Base-by-base conservation (phyloP, 2,113 vertebrate genomes). In the Panthera tigris region DNA sequence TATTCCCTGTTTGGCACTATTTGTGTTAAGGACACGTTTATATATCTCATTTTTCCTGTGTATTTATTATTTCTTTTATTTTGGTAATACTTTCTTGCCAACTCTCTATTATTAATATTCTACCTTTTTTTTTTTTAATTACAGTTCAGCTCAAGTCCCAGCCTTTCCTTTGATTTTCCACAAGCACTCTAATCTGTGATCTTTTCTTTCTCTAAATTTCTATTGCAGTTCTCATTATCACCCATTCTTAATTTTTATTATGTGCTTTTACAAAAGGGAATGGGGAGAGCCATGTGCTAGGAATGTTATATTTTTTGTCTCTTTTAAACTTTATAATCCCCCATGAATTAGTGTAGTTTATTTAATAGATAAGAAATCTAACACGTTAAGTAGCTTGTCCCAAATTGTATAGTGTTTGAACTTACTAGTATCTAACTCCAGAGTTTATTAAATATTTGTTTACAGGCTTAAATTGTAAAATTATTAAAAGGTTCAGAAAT, bases 41-140 rank as follows among this genome's bases (percentile, higher is more conserved):
- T 93, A 48, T 8, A 79, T 48, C 12, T 55, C 41, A 16, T 85
- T 89, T 11, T 57, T 41, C 9, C 19, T 91, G 5, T 69, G 29
- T 81, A 5, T 79, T 89, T 96, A 79, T 82, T 92, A 74, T 92
- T 80, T 81, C 14, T 65, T 88, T 82, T 84, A 76, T 92, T 89
- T 94, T 89, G 23, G 29, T 69, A 85, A 52, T 48, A 25, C 57
- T 4, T 95, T 79, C 4, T 19, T n/a, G 9, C 23, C 11, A 82
- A 31, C 16, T 84, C 15, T 85, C 12, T 84, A 14, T 74, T 76
- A 76, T 27, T 96, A 76, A 57, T 91, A 55, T 11, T 82, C 57
- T 83, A 29, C 52, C 14, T 14, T 73, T 73, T 55, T 55, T 71
- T 82, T 78, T 19, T 57, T 48, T 66, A 63, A 68, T 86, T 33